Evolutionary conservation across 2,113 vertebrate genomes (phyloP).

Genomic region (Alexandromys fortis): DNA sequence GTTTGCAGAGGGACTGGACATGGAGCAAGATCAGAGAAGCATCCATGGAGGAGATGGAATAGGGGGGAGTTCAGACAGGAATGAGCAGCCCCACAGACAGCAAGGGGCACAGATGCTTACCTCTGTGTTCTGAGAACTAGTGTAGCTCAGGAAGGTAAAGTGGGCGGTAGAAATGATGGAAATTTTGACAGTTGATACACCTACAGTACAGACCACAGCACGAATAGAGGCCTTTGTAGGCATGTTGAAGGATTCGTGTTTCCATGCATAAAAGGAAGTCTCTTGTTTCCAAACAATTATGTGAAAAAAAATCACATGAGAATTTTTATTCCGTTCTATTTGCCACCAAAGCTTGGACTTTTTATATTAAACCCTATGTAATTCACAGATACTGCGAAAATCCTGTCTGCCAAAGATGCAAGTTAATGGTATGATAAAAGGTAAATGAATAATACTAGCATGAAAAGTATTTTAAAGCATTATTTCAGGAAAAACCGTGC

Average conservation of each 20-base stretch:
- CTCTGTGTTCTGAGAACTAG: background rate
- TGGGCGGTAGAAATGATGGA: background rate
- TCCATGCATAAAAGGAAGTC: background rate
- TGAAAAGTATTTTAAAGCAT: constrained; percentile 22
- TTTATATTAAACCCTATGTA: background rate
- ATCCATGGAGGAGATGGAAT: background rate
- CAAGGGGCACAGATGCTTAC: background rate
- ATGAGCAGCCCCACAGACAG: background rate
- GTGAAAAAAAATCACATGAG: background rate
- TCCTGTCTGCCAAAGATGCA: constrained; percentile 33
- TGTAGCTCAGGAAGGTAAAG: background rate
- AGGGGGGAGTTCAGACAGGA: background rate
- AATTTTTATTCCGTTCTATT: constrained; percentile 17
- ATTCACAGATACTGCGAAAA: constrained; percentile 15
- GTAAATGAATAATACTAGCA: constrained; percentile 14
- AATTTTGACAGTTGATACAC: background rate
- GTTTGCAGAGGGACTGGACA: background rate
- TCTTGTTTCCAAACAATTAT: background rate
- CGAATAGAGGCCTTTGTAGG: background rate
- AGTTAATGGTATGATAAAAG: constrained; percentile 43
- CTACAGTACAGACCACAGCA: background rate
- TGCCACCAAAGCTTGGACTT: background rate
- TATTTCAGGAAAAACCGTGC: background rate
- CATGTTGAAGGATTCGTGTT: background rate
- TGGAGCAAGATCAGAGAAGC: background rate